Evolutionary conservation across 2,888 invertebrate genomes (phyloP).

Genomic region (Himalopsyche japonica): DNA sequence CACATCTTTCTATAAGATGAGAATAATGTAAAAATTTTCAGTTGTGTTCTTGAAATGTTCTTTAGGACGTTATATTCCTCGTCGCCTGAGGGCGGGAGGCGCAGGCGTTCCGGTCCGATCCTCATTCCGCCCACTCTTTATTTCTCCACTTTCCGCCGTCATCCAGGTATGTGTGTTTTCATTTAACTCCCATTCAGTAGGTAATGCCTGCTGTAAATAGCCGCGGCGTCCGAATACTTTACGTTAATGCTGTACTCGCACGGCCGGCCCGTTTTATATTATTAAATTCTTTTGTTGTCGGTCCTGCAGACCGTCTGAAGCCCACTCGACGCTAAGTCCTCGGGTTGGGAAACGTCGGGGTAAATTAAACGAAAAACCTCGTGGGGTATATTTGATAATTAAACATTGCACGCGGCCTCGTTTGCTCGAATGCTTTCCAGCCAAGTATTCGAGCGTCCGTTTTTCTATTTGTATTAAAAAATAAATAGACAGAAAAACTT

Average conservation of each 20-base stretch:
- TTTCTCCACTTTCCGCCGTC: not conserved
- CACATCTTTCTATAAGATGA: not conserved
- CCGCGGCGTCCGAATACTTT: conserved; percentile 32
- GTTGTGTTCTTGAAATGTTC: not conserved
- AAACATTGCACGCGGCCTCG: conserved; percentile 31
- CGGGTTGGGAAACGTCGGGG: conserved; percentile 15
- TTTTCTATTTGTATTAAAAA: conserved; percentile 39
- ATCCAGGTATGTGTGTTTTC: conserved; percentile 14
- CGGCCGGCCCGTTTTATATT: conserved; percentile 37
- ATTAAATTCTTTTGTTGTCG: conserved; percentile 41
- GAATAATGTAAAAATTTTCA: not conserved
- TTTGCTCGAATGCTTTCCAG: conserved; percentile 15
- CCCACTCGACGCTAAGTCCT: conserved; percentile 7
- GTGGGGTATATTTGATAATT: conserved; percentile 37
- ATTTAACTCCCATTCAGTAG: conserved; percentile 15
- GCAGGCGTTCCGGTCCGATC: not conserved
- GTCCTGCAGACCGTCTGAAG: conserved; percentile 33
- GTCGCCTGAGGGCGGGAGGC: not conserved
- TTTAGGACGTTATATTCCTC: not conserved
- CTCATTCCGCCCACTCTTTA: not conserved
- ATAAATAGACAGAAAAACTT: conserved; percentile 39
- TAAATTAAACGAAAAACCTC: conserved; percentile 37
- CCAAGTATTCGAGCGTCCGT: conserved; percentile 3
- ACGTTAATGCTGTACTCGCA: conserved; percentile 29
- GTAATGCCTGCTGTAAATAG: conserved; percentile 31